These are phyloP conservation scores for Podargus strigoides DNA, from an alignment of 2,797 vertebrate genomes.

Conservation along the genomic window DNA sequence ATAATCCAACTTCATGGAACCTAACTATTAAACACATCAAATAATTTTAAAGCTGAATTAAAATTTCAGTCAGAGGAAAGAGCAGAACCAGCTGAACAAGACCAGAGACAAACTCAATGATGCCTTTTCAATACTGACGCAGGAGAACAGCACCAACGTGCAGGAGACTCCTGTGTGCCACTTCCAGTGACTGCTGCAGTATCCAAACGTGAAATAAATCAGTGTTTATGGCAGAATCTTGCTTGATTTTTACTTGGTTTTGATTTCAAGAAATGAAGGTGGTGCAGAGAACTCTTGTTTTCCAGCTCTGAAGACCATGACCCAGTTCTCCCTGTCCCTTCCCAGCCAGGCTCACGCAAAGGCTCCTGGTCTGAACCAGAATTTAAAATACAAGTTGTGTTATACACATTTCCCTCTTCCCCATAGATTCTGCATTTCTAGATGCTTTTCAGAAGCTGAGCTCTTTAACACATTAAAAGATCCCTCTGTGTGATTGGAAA, in stretches of 20 bases:
- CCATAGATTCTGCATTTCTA: not conserved
- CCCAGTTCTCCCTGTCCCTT: not conserved
- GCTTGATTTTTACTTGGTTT: not conserved
- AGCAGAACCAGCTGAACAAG: not conserved
- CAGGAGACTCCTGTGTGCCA: not conserved
- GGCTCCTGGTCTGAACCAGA: not conserved
- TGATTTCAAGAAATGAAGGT: not conserved
- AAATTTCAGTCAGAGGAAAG: not conserved
- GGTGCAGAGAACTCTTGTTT: not conserved
- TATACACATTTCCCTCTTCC: not conserved
- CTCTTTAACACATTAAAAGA: not conserved
- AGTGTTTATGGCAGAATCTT: not conserved
- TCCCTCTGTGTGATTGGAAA: not conserved
- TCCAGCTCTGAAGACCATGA: not conserved
- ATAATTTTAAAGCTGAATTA: not conserved
- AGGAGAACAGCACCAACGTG: not conserved
- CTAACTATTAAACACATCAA: not conserved
- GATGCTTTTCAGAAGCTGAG: not conserved
- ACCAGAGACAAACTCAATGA: not conserved
- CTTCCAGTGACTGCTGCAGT: not conserved
- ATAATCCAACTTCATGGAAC: not conserved
- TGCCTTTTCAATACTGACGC: not conserved
- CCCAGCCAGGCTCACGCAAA: not conserved
- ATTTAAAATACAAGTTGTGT: not conserved
- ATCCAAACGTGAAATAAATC: not conserved